Base-by-base conservation (phyloP, 1,140 invertebrate genomes). In the Aphidius ervi region DNA sequence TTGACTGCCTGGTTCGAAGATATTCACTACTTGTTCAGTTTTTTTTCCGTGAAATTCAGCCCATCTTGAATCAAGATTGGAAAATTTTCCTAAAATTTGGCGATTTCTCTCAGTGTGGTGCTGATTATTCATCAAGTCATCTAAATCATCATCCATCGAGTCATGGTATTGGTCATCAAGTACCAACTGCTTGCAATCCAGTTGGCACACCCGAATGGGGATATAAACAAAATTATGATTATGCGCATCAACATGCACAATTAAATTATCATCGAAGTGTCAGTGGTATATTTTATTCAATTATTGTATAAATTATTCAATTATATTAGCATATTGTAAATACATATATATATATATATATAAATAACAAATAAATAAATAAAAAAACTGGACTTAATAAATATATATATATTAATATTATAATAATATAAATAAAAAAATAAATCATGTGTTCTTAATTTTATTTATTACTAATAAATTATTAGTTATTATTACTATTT, bases 161-260 rank as follows among this genome's bases (percentile, higher is more conserved):
- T 55, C 75, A 78, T 63, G 59, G 70, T 63, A 72, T 66, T 64
- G 66, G 67, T 58, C 62, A 68, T 63, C 71, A 74, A 56, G 68
- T 73, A 45, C 65, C 71, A 20, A 65, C 67, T 61, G 67, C 64
- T 1, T 46, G 70, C 37, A 75, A 75, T 57, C 67, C 70, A 47
- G 54, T 69, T 20, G 61, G 20, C 37, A 20, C 65, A 4, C 23
- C 70, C 7, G 75, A 77, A 5, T 78, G 75, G 75, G 76, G 76
- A 57, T 75, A 78, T 37, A 74, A 77, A 52, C 75, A 77, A 53
- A 69, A 72, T 47, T 78, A 78, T 61, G 76, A 78, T 61, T 78
- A 78, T 58, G 65, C 72, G 54, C 41, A 54, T 42, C 74, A 74
- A 59, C 74, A 78, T 56, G 70, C 71, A 9, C 76, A 78, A 56